phyloP scores from a whole-genome alignment of 2,113 vertebrate species.

The Syngnathus scovelli region DNA sequence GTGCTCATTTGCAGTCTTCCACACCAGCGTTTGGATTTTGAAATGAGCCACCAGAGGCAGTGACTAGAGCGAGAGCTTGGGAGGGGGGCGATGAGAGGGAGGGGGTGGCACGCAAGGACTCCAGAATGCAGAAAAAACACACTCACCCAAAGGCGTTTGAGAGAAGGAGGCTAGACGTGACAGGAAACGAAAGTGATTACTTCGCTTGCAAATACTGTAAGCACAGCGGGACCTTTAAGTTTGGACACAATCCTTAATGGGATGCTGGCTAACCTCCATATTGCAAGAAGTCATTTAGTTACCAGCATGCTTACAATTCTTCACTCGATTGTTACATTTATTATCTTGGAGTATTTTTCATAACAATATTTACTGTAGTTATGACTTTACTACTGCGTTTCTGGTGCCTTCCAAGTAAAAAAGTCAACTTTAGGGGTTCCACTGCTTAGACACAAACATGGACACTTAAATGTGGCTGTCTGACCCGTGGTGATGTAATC shows the following conservation, averaged over 20 bases:
- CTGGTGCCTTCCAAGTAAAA: too few relatives aligned
- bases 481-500: too few relatives aligned
- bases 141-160: slow-evolving; percentile 18
- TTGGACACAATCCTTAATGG: background rate
- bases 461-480: too few relatives aligned
- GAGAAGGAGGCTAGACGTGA: slow-evolving; percentile 24
- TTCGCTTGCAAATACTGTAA: background rate
- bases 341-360: too few relatives aligned
- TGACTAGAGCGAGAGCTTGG: slow-evolving; percentile 8
- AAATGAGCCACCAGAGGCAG: slow-evolving; percentile 42
- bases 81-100: background rate
- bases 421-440: too few relatives aligned
- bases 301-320: too few relatives aligned
- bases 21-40: slow-evolving; percentile 26
- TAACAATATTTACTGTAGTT: too few relatives aligned
- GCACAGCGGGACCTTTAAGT: background rate
- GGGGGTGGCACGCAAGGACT: slow-evolving; percentile 23
- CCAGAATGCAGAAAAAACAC: slow-evolving; percentile 25
- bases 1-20: slow-evolving; percentile 36
- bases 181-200: slow-evolving; percentile 8
- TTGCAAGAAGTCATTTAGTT: too few relatives aligned
- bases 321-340: too few relatives aligned
- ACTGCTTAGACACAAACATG: too few relatives aligned
- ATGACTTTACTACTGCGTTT: too few relatives aligned
- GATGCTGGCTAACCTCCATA: background rate